Evolutionary conservation across 2,888 invertebrate genomes (phyloP).

Genomic region (Apotomis turbidana): DNA sequence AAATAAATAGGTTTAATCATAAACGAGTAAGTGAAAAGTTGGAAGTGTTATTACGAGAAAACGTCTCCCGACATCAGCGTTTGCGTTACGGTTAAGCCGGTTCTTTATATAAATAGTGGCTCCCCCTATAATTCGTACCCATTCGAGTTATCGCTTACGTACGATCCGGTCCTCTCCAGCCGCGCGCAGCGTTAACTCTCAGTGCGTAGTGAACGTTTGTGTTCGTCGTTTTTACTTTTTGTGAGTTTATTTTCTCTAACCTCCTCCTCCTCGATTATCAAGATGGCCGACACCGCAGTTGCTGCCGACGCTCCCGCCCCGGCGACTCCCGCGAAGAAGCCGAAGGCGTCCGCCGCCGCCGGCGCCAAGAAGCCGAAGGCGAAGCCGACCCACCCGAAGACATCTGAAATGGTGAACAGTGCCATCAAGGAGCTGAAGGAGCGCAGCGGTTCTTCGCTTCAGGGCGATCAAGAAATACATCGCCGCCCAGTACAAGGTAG

Average conservation of each 20-base stretch:
- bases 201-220: no score
- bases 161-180: no score
- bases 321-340: slow-evolving; percentile 56
- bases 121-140: slow-evolving; percentile 3
- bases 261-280: no score
- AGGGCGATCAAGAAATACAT: slow-evolving; percentile 86
- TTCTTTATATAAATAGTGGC: slow-evolving; percentile 23
- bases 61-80: slow-evolving; percentile 22
- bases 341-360: slow-evolving; percentile 50
- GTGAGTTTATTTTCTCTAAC: no score
- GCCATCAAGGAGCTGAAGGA: slow-evolving; percentile 74
- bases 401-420: slow-evolving; percentile 55
- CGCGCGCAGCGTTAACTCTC: no score
- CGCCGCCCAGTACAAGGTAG: slow-evolving; percentile 82
- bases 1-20: slow-evolving; percentile 28
- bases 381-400: slow-evolving; percentile 62
- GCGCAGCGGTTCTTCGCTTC: slow-evolving; percentile 83
- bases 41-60: slow-evolving; percentile 37
- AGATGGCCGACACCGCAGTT: slow-evolving; percentile 38
- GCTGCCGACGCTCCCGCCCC: slow-evolving; percentile 49
- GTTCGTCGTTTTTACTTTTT: no score
- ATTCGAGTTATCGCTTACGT: neutral
- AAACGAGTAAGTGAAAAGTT: no score
- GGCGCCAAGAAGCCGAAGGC: slow-evolving; percentile 56
- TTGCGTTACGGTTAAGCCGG: slow-evolving; percentile 22